A percentile compares a stretch with the other conserved stretches of the same genome.
Conservation (phyloP, 2,797 vertebrate genomes). For the Microhierax caerulescens region DNA sequence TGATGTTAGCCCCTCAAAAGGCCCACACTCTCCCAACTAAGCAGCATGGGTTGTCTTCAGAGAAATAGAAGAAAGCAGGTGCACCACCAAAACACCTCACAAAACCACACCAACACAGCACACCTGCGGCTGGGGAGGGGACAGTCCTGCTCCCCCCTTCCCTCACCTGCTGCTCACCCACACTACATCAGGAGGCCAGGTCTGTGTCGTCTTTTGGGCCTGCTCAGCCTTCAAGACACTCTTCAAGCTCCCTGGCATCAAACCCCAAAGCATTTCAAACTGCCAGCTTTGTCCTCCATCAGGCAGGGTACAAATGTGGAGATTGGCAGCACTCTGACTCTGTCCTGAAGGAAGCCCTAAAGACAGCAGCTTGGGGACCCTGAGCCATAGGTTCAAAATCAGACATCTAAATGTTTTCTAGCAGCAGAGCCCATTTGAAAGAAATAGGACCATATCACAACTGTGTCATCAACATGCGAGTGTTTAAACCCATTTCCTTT, state of each 20-base stretch:
- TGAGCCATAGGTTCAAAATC: neutral
- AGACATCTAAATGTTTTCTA: neutral
- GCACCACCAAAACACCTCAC: neutral
- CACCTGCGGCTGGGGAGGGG: rapidly evolving
- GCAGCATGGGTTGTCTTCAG: neutral
- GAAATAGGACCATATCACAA: neutral
- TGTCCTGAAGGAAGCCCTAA: neutral
- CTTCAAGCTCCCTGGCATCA: neutral
- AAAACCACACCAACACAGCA: rapidly evolving
- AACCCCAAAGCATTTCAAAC: neutral
- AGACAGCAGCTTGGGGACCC: neutral
- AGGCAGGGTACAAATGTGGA: neutral
- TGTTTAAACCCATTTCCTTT: neutral
- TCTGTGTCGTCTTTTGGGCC: neutral
- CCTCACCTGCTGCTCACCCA: neutral
- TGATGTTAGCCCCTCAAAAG: neutral
- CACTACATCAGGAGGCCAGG: neutral
- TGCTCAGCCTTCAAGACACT: neutral
- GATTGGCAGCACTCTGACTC: neutral
- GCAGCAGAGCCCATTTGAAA: neutral
- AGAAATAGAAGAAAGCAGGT: neutral
- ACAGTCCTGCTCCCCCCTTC: neutral
- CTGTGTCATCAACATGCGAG: neutral
- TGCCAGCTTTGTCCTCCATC: rapidly evolving
- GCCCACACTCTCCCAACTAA: neutral